Conservation (phyloP, 2,888 invertebrate species). For the Ecliptopera silaceata region DNA sequence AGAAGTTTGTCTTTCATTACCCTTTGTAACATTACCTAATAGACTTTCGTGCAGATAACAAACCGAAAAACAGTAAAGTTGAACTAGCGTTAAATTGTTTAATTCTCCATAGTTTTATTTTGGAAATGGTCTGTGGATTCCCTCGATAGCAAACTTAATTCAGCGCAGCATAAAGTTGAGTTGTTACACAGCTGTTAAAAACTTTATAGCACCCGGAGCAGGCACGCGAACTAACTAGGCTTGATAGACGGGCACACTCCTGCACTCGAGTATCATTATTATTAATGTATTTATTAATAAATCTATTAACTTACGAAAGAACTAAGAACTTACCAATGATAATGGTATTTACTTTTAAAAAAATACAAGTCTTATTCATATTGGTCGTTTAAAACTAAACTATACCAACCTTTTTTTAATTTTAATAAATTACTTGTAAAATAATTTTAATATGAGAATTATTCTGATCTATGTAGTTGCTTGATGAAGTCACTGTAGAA, state of each 20-base stretch:
- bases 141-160: slow-evolving; percentile 42
- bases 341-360: too few relatives aligned
- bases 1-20: slow-evolving; percentile 4
- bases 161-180: slow-evolving; percentile 57
- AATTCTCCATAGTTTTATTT: slow-evolving; percentile 37
- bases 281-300: slow-evolving; percentile 9
- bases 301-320: neutral
- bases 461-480: too few relatives aligned
- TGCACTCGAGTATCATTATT: slow-evolving; percentile 22
- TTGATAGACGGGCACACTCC: slow-evolving; percentile 47
- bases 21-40: neutral
- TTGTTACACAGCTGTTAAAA: slow-evolving; percentile 65
- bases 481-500: too few relatives aligned
- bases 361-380: too few relatives aligned
- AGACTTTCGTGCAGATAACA: slow-evolving; percentile 19
- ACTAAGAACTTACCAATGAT: too few relatives aligned
- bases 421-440: too few relatives aligned
- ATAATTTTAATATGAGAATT: too few relatives aligned
- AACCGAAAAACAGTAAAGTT: slow-evolving; percentile 13
- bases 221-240: slow-evolving; percentile 62
- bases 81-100: slow-evolving; percentile 27
- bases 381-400: too few relatives aligned
- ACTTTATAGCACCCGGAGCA: slow-evolving; percentile 57
- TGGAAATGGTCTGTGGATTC: slow-evolving; percentile 33
- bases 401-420: too few relatives aligned